Base-by-base conservation (phyloP, 2,797 vertebrate genomes). In the Cuniculus paca region DNA sequence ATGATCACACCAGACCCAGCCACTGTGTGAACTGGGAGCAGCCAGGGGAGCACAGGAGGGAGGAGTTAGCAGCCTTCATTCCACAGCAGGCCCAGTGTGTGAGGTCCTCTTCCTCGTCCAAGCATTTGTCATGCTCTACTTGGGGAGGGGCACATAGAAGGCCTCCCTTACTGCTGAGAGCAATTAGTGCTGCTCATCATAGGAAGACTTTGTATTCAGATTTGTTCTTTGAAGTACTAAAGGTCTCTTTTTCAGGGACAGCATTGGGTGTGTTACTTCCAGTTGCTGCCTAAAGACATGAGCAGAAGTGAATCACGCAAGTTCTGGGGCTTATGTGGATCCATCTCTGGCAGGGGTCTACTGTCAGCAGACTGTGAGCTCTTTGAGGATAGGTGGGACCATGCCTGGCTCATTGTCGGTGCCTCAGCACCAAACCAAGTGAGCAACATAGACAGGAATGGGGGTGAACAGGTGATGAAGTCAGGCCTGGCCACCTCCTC, bases 81-180 rank as follows among this genome's bases (percentile, higher is more conserved):
- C 45, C 8, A 20, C 28, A 19, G 52, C 22, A 26, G 82, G 74
- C 61, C 11, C 26, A 4, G 31, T 4, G 5, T 22, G 61, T 10
- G 3, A 20, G 68, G 17, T 17, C 22, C 52, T 72, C 48, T 74
- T 68, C 79, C 63, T 28, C 3, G 45, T 17, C 89, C 87, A 17
- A 5, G 60, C n/a, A 0, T 28, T 3, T 4, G 24, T 58, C 19
- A 0, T 12, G 31, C 56, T 54, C 0, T 42, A 0, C 65, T 34
- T 20, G n/a, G 50, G 42, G 39, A 77, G 24, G n/a, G 81, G 2
- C 3, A 45, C 10, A 0, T 11, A 34, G 85, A 58, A 17, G 54
- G 39, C 16, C 42, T 52, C 42, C 6, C 48, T n/a, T n/a, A 24
- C 72, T 48, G n/a, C 39, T 2, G 34, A 45, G n/a, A 63, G 86